These are phyloP conservation scores for Athetis lepigone DNA, from an alignment of 2,888 invertebrate genomes.

Conservation along the genomic window DNA sequence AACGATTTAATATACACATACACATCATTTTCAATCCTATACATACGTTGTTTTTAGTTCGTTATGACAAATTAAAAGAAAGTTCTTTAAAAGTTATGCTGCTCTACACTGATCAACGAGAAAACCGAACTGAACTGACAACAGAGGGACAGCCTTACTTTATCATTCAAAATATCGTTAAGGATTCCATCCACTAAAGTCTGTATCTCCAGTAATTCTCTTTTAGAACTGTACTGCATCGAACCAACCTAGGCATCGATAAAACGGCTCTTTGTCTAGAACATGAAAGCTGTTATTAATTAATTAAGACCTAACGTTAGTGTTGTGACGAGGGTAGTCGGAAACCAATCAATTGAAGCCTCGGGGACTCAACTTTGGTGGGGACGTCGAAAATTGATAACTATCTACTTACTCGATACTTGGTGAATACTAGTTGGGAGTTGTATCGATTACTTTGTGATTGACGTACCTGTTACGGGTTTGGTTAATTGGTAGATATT, in stretches of 20 bases:
- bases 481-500: neutral
- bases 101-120: no score
- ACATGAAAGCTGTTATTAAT: constrained; percentile 45
- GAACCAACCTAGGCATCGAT: neutral
- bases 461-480: constrained; percentile 2
- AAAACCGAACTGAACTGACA: no score
- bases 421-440: constrained; percentile 11
- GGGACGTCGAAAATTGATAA: constrained; percentile 40
- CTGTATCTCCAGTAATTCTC: neutral
- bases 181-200: no score
- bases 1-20: no score
- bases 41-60: no score
- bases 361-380: constrained; percentile 29
- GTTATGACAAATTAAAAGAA: no score
- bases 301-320: constrained; percentile 36
- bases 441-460: constrained; percentile 14
- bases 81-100: no score
- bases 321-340: constrained; percentile 41
- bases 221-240: neutral
- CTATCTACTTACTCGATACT: constrained; percentile 32
- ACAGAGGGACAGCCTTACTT: no score
- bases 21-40: no score
- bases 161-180: no score
- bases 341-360: constrained; percentile 40
- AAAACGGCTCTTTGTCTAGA: constrained; percentile 20